A percentile compares a stretch with the other conserved stretches of the same genome.
These are phyloP conservation scores for Delphinapterus leucas DNA, from an alignment of 2,113 vertebrate species.

Conservation along the genomic window DNA sequence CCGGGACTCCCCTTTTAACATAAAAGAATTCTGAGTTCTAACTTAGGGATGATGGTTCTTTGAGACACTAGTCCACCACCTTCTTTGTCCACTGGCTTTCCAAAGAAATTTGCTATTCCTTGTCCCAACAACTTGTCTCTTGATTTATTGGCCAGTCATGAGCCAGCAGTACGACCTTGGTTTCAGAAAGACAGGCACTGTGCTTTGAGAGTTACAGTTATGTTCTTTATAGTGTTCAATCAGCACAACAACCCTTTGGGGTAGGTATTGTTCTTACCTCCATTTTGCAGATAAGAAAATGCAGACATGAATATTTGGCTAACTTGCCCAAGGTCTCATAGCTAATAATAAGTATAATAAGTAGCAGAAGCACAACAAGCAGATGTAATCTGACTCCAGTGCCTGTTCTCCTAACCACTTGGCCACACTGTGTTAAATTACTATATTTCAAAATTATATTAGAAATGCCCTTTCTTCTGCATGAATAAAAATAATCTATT, in stretches of 20 bases:
- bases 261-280: background rate
- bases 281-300: background rate
- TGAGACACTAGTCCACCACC: accelerated
- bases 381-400: background rate
- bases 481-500: background rate
- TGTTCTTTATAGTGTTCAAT: background rate
- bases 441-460: background rate
- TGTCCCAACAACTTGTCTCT: background rate
- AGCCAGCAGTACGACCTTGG: background rate
- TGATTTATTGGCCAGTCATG: background rate
- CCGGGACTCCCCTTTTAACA: background rate
- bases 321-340: background rate
- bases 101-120: background rate
- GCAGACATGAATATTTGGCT: background rate
- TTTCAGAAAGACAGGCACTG: background rate
- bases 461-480: background rate
- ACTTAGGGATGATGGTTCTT: background rate
- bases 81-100: background rate
- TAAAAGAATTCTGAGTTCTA: background rate
- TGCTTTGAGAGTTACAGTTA: background rate
- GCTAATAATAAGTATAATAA: background rate
- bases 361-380: background rate
- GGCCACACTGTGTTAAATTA: background rate
- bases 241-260: background rate
- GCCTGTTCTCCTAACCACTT: background rate